A percentile compares a stretch with the other conserved stretches of the same genome.
phyloP scores from a whole-genome alignment of 2,888 invertebrate genomes.

The Cheilosia vulpina region DNA sequence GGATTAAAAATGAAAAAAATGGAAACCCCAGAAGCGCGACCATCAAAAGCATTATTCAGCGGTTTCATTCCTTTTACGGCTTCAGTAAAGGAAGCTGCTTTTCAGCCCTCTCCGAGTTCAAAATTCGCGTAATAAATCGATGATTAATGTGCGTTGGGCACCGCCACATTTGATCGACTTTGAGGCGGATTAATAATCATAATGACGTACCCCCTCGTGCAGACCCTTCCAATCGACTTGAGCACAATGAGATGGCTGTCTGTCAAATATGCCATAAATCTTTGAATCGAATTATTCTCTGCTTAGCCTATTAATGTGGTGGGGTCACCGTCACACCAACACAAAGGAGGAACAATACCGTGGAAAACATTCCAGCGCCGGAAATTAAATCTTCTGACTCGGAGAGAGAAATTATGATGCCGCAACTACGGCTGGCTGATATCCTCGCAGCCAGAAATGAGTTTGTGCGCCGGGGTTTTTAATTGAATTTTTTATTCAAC shows the following conservation, averaged over 20 bases:
- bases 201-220: constrained; percentile 34
- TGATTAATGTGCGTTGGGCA: constrained; percentile 70
- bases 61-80: constrained; percentile 59
- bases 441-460: neutral
- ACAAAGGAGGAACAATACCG: constrained; percentile 1
- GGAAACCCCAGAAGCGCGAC: constrained; percentile 42
- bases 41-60: constrained; percentile 68
- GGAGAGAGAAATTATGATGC: constrained; percentile 25
- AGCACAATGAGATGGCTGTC: constrained; percentile 32
- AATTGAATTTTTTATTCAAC: constrained; percentile 66
- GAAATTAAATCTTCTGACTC: constrained; percentile 64
- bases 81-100: constrained; percentile 24
- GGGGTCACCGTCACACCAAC: constrained; percentile 5
- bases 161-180: constrained; percentile 68
- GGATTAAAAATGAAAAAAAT: constrained; percentile 50
- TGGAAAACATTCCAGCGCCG: constrained; percentile 32
- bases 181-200: constrained; percentile 56
- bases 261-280: constrained; percentile 67
- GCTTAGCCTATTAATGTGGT: constrained; percentile 27
- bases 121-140: constrained; percentile 65
- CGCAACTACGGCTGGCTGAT: constrained; percentile 4
- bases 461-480: neutral
- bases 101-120: neutral
- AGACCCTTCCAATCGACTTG: neutral
- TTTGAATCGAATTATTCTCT: constrained; percentile 60